Evolutionary conservation across 1,140 invertebrate genomes (phyloP).

Genomic region (Drosophila insularis): DNA sequence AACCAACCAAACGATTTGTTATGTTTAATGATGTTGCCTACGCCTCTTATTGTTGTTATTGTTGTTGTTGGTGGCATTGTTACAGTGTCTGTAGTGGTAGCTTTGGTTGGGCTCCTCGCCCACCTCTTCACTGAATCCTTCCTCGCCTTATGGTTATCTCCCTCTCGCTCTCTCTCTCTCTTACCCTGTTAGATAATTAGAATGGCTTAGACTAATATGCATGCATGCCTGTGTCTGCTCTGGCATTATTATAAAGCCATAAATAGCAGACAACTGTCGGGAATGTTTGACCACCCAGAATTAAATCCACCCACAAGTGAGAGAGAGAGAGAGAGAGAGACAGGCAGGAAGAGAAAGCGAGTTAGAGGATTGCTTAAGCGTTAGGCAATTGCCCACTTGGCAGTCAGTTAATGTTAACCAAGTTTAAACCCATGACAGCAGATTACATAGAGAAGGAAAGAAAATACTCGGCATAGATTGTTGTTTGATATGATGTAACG

Average conservation of each 20-base stretch:
- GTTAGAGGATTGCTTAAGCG: constrained; percentile 58
- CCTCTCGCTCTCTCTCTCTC: background rate
- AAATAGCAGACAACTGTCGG: constrained; percentile 45
- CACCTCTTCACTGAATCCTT: background rate
- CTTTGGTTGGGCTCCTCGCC: constrained; percentile 21
- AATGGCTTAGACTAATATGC: constrained; percentile 46
- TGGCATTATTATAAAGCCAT: constrained; percentile 35
- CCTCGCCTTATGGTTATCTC: background rate
- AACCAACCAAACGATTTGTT: constrained; percentile 45
- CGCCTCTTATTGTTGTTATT: constrained; percentile 1
- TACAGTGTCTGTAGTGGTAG: background rate
- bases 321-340: background rate
- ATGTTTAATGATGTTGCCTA: constrained; percentile 62
- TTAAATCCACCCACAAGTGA: no score
- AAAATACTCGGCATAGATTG: no score
- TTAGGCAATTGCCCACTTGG: constrained; percentile 59
- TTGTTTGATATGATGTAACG: constrained; percentile 26
- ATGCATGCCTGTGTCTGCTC: constrained; percentile 21
- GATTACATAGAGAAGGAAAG: background rate
- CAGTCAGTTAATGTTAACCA: constrained; percentile 51
- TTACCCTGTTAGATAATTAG: constrained; percentile 40
- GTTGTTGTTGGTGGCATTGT: background rate
- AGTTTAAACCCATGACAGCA: constrained; percentile 50
- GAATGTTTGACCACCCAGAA: constrained; percentile 21
- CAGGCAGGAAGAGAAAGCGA: constrained; percentile 13